Conservation (phyloP, 2,113 vertebrate genomes). For the Verasper variegatus region DNA sequence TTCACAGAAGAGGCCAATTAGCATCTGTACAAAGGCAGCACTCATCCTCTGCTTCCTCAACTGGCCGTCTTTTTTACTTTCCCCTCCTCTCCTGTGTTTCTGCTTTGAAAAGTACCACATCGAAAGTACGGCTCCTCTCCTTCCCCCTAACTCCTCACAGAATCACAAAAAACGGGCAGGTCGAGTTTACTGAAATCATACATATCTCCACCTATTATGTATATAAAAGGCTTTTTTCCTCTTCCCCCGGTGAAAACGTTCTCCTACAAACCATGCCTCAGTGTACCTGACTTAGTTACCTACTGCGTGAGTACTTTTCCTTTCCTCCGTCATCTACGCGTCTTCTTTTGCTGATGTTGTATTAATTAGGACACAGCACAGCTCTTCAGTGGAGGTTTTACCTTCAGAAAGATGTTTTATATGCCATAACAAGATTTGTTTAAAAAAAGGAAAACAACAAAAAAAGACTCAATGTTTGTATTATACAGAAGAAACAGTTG, state of each 20-base stretch:
- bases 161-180: constrained; percentile 23
- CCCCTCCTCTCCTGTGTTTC: constrained; percentile 35
- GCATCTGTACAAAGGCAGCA: constrained; percentile 48
- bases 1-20: constrained; percentile 39
- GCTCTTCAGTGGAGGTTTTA: constrained; percentile 57
- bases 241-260: constrained; percentile 52
- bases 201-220: constrained; percentile 69
- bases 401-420: constrained; percentile 75
- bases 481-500: constrained; percentile 54
- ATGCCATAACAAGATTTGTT: constrained; percentile 79
- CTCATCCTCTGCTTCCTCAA: not conserved
- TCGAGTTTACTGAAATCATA: constrained; percentile 64
- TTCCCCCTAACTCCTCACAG: constrained; percentile 3
- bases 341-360: constrained; percentile 66
- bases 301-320: constrained; percentile 53
- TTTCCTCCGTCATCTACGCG: constrained; percentile 50
- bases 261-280: constrained; percentile 55
- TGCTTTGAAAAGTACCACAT: constrained; percentile 56
- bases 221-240: constrained; percentile 68
- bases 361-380: constrained; percentile 65
- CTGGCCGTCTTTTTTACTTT: constrained; percentile 1
- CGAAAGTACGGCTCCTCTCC: constrained; percentile 40
- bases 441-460: constrained; percentile 33
- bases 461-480: constrained; percentile 77
- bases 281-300: constrained; percentile 66